Evolutionary conservation across 1,140 invertebrate species (phyloP), one percentile per base, ranked within the genome.

Genomic region (Brachionus rubens): DNA sequence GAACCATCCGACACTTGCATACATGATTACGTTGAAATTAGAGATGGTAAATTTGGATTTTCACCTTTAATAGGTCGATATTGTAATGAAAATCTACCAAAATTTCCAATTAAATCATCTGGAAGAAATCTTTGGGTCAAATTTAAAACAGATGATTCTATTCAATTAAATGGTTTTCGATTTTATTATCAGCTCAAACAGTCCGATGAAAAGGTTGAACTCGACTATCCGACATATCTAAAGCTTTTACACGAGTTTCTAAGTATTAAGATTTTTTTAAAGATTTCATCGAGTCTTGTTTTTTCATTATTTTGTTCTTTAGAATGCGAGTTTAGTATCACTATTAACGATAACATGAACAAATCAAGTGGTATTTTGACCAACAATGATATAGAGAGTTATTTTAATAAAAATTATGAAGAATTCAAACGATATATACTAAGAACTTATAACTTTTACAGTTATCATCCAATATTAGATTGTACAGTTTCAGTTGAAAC

Each of bases 71-170:
- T 76, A 43, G 72, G 72, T 16, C 24, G 24, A 41, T 76, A 41
- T 21, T 76, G 72, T 26, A 24, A 54, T 12, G n/a, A 3, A 33
- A 59, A 56, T 14, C 16, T 36, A 14, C 50, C 54, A 2, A 41
- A 36, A 76, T 54, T 56, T 41, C 48, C 52, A 30, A 76, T 76
- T 26, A n/a, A 46, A 10, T 76, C 72, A 1, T 26, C 48, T 14
- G 50, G 36, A 30, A 3, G 52, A 54, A 30, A 46, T 21, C 52
- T 76, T 9, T 76, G 72, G 72, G 41, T 76, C n/a, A 76, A 46
- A 43, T 76, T 76, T 33, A 36, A 56, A 7, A 40, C 72, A 2
- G 72, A 76, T 47, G 72, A 72, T 28, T 50, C 68, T 24, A 72
- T 72, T 24, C 21, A 72, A 54, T 30, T n/a, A 14, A 24, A 28